A percentile compares a stretch with the other conserved stretches of the same genome.
phyloP scores from a whole-genome alignment of 2,113 vertebrate species.

The Regulus satrapa region DNA sequence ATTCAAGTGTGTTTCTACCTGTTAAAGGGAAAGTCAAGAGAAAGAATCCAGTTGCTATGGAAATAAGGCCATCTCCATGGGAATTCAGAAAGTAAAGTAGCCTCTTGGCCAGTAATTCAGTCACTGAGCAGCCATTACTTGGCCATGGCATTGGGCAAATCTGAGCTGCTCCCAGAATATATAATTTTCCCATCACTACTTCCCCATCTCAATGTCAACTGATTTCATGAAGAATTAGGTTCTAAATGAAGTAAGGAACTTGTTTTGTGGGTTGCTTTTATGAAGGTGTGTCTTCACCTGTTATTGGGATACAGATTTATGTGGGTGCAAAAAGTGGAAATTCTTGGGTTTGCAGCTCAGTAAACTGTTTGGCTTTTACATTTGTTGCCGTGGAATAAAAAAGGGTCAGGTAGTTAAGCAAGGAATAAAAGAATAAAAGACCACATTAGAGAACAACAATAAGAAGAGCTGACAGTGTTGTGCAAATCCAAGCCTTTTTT shows the following conservation, averaged over 20 bases:
- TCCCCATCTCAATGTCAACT: background rate
- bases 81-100: constrained; percentile 61
- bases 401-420: background rate
- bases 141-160: constrained; percentile 9
- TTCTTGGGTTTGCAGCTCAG: background rate
- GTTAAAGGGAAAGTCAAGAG: constrained; percentile 45
- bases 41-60: constrained; percentile 68
- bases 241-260: background rate
- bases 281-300: background rate
- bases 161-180: background rate
- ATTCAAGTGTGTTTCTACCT: constrained; percentile 43
- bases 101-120: constrained; percentile 55
- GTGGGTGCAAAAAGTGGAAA: background rate
- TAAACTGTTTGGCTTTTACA: background rate
- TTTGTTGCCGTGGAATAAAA: background rate
- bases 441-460: background rate
- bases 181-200: background rate
- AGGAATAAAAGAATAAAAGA: background rate
- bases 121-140: constrained; percentile 20
- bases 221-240: background rate
- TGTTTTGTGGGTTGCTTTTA: background rate
- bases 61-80: constrained; percentile 68
- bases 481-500: background rate
- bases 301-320: background rate
- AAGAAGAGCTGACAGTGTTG: background rate